Evolutionary conservation across 2,113 vertebrate genomes (phyloP), one percentile per base, ranked within the genome.

Genomic region (Crotalus helleri): DNA sequence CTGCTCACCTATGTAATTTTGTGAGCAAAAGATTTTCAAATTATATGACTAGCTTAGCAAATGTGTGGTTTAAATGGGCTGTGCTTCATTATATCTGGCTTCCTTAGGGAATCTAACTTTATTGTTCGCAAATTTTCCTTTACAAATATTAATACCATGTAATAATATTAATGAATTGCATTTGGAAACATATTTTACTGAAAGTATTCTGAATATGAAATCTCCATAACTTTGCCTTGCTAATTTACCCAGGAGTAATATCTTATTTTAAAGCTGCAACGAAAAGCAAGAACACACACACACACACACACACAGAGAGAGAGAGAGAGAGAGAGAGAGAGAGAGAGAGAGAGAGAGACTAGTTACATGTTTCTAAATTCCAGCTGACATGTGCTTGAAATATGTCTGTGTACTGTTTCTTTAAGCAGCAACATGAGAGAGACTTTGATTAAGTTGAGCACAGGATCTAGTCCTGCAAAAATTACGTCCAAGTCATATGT

Each of bases 61-160:
- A 95, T 96, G 87, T 94, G 91, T 94, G 95, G 90, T 95, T 96
- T 96, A 94, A 93, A 95, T 91, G 94, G 92, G 46, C 95, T 94
- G 95, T 95, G 90, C 93, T 94, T 96, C 93, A 90, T 97, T 97
- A 96, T 97, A 95, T 97, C 94, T 94, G 90, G 90, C 86, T 93
- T 19, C 85, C 93, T 91, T 91, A 87, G 94, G 87, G 96, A 92
- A 49, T 86, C 92, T 91, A 85, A 49, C 91, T 97, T 95, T 92
- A 85, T 93, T 81, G 5, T 94, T 97, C 91, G 96, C 81, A 57
- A 85, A 90, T 94, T 95, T 46, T 46, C 44, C 44, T 46, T 46
- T 46, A 39, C 39, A 39, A 39, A 39, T 39, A 39, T 39, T 39
- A 39, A 39, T 39, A 39, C 39, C 92, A 91, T 74, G 94, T 93